Evolutionary conservation across 2,888 invertebrate species (phyloP).

Genomic region (Eutolmus rufibarbis): DNA sequence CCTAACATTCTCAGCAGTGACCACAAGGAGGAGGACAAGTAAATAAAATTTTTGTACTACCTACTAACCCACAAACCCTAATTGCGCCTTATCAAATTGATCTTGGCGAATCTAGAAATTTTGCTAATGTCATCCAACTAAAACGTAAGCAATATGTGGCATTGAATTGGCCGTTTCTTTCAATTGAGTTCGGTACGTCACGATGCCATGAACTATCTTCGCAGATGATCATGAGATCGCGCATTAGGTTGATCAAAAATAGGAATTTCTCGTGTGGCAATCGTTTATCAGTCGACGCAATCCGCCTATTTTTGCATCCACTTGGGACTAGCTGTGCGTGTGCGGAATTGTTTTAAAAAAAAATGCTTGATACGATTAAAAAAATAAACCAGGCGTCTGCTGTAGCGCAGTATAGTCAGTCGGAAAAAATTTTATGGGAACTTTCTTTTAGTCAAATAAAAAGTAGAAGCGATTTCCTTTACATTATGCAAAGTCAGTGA

Average conservation of each 20-base stretch:
- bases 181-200: background rate
- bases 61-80: background rate
- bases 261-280: background rate
- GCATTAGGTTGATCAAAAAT: background rate
- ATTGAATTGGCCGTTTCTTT: background rate
- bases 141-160: background rate
- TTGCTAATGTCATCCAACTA: background rate
- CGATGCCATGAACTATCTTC: background rate
- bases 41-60: constrained; percentile 52
- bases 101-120: background rate
- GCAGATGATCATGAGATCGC: background rate
- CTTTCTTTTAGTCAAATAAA: background rate
- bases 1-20: constrained; percentile 47
- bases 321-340: background rate
- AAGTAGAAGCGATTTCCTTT: background rate
- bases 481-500: background rate
- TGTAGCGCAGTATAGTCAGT: background rate
- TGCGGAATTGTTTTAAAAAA: background rate
- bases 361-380: background rate
- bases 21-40: constrained; percentile 58
- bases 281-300: background rate
- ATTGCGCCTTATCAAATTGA: background rate
- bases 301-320: background rate
- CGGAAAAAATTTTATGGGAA: background rate
- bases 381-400: background rate